phyloP scores from a whole-genome alignment of 2,797 vertebrate genomes.

The Agapornis canus region DNA sequence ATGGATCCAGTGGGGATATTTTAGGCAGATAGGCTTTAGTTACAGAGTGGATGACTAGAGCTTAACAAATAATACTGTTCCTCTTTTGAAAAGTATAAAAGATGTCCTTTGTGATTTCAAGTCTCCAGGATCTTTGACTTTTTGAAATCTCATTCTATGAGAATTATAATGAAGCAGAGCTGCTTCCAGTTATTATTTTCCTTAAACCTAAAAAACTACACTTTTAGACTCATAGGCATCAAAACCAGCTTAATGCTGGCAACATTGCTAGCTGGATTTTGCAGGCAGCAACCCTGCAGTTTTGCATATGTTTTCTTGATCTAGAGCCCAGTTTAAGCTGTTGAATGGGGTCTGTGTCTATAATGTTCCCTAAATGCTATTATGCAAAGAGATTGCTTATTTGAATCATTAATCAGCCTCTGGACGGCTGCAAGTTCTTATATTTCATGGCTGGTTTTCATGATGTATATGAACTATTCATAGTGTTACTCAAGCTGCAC shows the following conservation, averaged over 20 bases:
- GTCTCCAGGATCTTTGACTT: background rate
- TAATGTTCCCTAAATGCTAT: slow-evolving; percentile 71
- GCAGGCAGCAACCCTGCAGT: slow-evolving; percentile 50
- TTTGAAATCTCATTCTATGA: slow-evolving; percentile 6
- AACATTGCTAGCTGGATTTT: slow-evolving; percentile 45
- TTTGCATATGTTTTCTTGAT: slow-evolving; percentile 70
- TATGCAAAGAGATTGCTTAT: slow-evolving; percentile 69
- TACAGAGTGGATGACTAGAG: background rate
- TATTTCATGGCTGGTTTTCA: slow-evolving; percentile 67
- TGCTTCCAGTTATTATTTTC: slow-evolving; percentile 18
- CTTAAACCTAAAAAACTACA: slow-evolving; percentile 18
- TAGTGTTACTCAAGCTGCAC: slow-evolving; percentile 9
- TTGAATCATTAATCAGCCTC: slow-evolving; percentile 73
- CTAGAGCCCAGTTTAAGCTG: slow-evolving; percentile 73
- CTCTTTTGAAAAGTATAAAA: background rate
- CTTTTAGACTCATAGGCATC: slow-evolving; percentile 31
- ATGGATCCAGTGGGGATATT: background rate
- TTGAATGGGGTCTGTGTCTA: slow-evolving; percentile 64
- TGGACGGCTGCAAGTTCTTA: slow-evolving; percentile 68
- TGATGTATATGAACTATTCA: slow-evolving; percentile 58
- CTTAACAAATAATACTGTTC: background rate
- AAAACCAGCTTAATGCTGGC: slow-evolving; percentile 23
- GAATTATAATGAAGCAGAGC: slow-evolving; percentile 29
- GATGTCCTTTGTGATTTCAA: background rate
- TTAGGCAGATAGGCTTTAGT: slow-evolving; percentile 12